These are phyloP conservation scores for Cervus canadensis DNA, from an alignment of 2,113 vertebrate species.

Conservation along the genomic window DNA sequence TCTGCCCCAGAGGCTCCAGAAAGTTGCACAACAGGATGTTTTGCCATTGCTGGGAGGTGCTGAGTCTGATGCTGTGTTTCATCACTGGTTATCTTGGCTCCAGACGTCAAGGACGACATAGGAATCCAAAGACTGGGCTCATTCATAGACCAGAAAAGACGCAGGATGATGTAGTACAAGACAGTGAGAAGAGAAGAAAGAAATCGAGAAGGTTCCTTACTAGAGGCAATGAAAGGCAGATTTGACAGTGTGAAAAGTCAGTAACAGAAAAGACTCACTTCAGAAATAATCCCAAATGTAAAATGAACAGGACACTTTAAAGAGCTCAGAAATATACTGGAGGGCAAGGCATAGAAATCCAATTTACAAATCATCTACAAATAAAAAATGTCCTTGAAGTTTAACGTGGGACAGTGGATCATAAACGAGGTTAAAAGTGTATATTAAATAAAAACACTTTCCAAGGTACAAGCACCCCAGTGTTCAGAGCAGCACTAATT, in stretches of 20 bases:
- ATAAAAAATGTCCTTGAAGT: neutral
- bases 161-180: neutral
- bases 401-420: neutral
- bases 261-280: neutral
- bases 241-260: neutral
- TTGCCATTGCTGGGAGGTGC: neutral
- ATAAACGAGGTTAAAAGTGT: neutral
- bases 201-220: neutral
- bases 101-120: neutral
- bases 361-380: neutral
- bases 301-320: neutral
- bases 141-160: neutral
- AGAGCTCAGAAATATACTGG: neutral
- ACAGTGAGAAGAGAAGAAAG: neutral
- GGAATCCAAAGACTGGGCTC: neutral
- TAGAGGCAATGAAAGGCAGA: neutral
- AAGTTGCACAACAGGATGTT: constrained; percentile 48
- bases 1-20: neutral
- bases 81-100: neutral
- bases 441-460: neutral
- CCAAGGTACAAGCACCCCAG: neutral
- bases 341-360: neutral
- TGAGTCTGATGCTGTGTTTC: neutral
- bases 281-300: neutral
- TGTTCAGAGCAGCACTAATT: neutral